phyloP scores from a whole-genome alignment of 2,113 vertebrate genomes.

The Ursus arctos region DNA sequence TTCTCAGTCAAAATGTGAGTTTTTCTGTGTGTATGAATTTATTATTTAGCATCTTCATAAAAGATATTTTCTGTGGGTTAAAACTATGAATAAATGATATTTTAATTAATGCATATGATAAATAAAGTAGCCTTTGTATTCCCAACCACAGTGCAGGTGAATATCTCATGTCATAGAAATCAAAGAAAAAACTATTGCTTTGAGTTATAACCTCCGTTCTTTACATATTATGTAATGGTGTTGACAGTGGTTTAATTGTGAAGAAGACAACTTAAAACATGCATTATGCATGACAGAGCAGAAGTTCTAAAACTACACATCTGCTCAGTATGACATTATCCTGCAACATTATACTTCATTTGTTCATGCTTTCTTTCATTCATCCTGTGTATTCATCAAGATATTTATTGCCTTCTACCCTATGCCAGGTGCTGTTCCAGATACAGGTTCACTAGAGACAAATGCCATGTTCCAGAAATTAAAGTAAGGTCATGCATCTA shows the following conservation, averaged over 20 bases:
- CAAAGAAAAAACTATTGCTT: not conserved
- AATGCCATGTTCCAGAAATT: not conserved
- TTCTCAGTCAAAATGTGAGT: constrained; percentile 19
- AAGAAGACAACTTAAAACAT: constrained; percentile 20
- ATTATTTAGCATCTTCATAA: not conserved
- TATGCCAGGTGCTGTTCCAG: not conserved
- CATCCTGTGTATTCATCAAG: not conserved
- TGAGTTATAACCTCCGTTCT: not conserved
- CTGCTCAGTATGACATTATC: not conserved
- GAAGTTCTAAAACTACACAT: not conserved
- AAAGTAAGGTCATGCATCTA: not conserved
- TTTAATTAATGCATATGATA: constrained; percentile 12
- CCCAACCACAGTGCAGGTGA: not conserved
- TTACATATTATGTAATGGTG: not conserved
- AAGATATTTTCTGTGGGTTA: constrained; percentile 16
- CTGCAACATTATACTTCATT: not conserved
- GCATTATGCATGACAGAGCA: not conserved
- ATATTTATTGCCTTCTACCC: not conserved
- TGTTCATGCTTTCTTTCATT: not conserved
- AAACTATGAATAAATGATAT: constrained; percentile 1
- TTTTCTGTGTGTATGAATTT: not conserved
- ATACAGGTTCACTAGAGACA: not conserved
- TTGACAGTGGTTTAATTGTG: not conserved
- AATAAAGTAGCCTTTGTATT: not conserved
- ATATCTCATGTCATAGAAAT: not conserved